Evolutionary conservation across 2,113 vertebrate genomes (phyloP).

Genomic region (Parus major): DNA sequence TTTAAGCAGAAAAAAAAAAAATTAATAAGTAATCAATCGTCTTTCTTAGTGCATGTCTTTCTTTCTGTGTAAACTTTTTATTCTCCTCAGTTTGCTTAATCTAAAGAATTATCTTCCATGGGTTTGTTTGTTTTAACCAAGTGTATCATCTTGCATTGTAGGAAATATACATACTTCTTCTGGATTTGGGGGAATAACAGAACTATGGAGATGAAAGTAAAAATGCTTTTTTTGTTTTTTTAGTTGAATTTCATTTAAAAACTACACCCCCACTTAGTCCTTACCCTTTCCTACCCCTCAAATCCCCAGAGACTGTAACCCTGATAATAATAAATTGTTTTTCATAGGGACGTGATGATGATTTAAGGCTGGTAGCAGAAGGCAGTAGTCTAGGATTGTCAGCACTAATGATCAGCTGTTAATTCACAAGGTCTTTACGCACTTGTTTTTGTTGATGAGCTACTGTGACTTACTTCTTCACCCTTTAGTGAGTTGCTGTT

Average conservation of each 20-base stretch:
- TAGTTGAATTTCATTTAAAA: background rate
- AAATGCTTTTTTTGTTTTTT: background rate
- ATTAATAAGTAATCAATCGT: background rate
- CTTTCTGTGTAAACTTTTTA: background rate
- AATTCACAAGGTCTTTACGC: background rate
- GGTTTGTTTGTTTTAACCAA: background rate
- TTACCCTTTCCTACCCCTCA: accelerated
- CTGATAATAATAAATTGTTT: background rate
- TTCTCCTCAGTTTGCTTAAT: background rate
- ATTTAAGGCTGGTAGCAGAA: background rate
- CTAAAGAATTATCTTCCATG: background rate
- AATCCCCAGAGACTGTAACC: background rate
- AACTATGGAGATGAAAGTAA: background rate
- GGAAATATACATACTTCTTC: background rate
- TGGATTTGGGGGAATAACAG: background rate
- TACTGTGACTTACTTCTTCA: background rate
- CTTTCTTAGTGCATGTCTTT: background rate
- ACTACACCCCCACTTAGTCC: background rate
- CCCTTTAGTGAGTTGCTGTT: background rate
- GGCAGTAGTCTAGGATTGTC: background rate
- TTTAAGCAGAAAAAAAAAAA: background rate
- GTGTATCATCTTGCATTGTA: background rate
- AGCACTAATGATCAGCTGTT: background rate
- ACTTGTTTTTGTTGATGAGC: background rate
- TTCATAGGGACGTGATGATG: background rate